phyloP scores from a whole-genome alignment of 2,113 vertebrate genomes.

The Scartelaos histophorus region DNA sequence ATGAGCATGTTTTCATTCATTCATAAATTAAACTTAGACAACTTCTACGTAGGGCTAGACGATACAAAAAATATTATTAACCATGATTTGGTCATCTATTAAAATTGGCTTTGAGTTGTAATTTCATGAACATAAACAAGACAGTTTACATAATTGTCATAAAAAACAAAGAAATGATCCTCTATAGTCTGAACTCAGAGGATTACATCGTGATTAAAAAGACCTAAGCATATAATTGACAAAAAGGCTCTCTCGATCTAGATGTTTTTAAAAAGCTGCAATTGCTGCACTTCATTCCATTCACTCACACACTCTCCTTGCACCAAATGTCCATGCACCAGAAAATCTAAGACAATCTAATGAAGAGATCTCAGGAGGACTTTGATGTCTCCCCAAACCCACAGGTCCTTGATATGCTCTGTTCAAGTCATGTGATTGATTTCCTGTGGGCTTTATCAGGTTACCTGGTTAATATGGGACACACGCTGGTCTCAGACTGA shows the following conservation, averaged over 20 bases:
- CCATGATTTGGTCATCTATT: too few species aligned
- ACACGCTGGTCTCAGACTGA: background rate
- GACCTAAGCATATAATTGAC: too few species aligned
- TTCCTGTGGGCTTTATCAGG: slow-evolving; percentile 7
- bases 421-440: slow-evolving; percentile 3
- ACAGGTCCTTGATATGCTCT: slow-evolving; percentile 8
- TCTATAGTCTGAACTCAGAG: too few species aligned
- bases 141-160: too few species aligned
- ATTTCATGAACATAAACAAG: too few species aligned
- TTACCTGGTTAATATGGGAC: background rate
- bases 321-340: slow-evolving; percentile 17
- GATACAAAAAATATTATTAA: too few species aligned
- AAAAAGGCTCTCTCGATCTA: too few species aligned
- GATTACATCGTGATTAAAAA: too few species aligned
- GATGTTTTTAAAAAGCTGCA: too few species aligned
- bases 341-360: slow-evolving; percentile 15
- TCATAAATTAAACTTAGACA: background rate
- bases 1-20: background rate
- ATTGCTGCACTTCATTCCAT: background rate
- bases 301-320: background rate
- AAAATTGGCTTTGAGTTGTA: too few species aligned
- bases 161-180: too few species aligned
- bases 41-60: background rate
- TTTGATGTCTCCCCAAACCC: slow-evolving; percentile 19
- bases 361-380: slow-evolving; percentile 16